Conservation (phyloP, 1,140 invertebrate species). For the Chelonus insularis region DNA sequence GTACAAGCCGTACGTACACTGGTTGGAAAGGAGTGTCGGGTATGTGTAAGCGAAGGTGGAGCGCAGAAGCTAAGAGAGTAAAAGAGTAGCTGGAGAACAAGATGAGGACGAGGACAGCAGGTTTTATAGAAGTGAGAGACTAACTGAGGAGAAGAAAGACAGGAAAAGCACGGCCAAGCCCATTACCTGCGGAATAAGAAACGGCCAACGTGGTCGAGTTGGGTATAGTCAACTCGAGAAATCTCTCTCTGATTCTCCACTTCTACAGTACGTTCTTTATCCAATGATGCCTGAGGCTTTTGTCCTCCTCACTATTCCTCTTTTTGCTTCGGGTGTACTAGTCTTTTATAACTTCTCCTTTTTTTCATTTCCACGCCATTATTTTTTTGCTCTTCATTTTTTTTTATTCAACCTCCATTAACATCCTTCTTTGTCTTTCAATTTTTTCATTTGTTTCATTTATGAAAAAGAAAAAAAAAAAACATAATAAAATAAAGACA, state of each 20-base stretch:
- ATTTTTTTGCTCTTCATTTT: constrained; percentile 10
- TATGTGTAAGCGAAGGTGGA: constrained; percentile 11
- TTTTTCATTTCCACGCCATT: constrained; percentile 14
- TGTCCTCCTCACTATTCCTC: constrained; percentile 20
- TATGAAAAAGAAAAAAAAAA: neutral
- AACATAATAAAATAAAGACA: neutral
- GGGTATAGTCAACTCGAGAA: constrained; percentile 45
- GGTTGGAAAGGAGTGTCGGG: no score
- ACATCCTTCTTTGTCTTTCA: constrained; percentile 17
- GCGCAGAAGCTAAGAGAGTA: neutral
- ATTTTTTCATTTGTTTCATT: neutral
- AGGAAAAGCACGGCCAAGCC: constrained; percentile 32
- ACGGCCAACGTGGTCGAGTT: constrained; percentile 40
- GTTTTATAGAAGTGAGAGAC: constrained; percentile 25
- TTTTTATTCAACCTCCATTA: constrained; percentile 7
- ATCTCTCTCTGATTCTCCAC: constrained; percentile 26
- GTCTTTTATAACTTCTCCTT: constrained; percentile 1
- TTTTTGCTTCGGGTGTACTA: neutral
- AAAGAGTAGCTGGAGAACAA: constrained; percentile 9
- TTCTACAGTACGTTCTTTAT: constrained; percentile 27
- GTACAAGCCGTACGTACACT: neutral
- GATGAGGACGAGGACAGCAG: constrained; percentile 20
- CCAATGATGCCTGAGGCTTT: constrained; percentile 18
- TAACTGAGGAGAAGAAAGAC: constrained; percentile 30
- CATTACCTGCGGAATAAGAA: constrained; percentile 44